Percentiles rank a stretch among this genome's conserved stretches.
These are phyloP conservation scores for Tupaia tana DNA, from an alignment of 2,113 vertebrate genomes.

Conservation along the genomic window DNA sequence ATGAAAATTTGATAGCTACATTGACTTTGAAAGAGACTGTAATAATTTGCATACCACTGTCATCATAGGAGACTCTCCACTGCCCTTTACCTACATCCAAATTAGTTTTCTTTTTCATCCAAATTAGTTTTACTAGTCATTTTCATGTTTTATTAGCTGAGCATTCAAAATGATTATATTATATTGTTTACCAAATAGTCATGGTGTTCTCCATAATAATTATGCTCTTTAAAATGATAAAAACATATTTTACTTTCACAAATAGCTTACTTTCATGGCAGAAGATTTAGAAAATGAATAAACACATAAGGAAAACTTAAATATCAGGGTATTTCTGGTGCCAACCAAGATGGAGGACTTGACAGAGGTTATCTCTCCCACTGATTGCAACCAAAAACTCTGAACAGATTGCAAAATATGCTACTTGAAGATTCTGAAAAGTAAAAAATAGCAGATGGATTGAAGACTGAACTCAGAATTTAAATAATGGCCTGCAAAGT, in stretches of 20 bases:
- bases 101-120: background rate
- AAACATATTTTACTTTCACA: background rate
- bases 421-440: background rate
- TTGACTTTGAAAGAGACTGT: background rate
- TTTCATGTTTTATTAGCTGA: slow-evolving; percentile 25
- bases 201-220: background rate
- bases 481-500: background rate
- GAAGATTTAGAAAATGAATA: slow-evolving; percentile 36
- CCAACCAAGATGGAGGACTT: background rate
- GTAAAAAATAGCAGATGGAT: background rate
- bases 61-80: background rate
- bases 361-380: background rate
- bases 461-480: slow-evolving; percentile 13
- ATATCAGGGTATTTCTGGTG: background rate
- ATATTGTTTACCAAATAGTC: background rate
- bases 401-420: background rate
- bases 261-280: background rate
- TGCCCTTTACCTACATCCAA: background rate
- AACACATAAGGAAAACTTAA: slow-evolving; percentile 20
- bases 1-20: background rate
- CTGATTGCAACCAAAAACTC: background rate
- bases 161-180: background rate
- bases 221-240: background rate
- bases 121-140: background rate
- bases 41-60: background rate